Base-by-base conservation (phyloP, 1,140 invertebrate genomes). In the Drosophila mojavensis region DNA sequence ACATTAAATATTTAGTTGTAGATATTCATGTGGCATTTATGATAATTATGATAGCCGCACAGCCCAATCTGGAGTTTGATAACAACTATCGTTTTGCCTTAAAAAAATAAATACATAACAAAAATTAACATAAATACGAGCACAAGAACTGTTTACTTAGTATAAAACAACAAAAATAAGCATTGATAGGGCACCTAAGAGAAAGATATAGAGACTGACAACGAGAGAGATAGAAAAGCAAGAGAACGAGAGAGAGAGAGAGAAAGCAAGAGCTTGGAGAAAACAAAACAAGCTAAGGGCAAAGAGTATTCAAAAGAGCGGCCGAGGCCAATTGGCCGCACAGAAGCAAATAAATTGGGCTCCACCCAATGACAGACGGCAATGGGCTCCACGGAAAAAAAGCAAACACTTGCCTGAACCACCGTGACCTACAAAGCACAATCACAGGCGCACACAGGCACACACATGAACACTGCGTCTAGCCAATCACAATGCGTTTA, bases 371-470 rank as follows among this genome's bases (percentile, higher is more conserved):
- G 47, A 26, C 48, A 64, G 60, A 30, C 17, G 45, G 41, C 68
- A 47, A 59, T 11, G 47, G 50, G 41, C 67, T 55, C 61, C 47
- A 60, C 30, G 53, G 17, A 58, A 54, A 33, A 59, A 55, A 55
- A 61, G 28, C 50, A 55, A 61, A 39, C 30, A 30, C 17, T 30
- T 11, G 45, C 13, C 64, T 63, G 45, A 51, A 75, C 73, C 72
- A 75, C 66, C 67, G 63, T 75, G 72, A 75, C 73, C 68, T 65
- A 71, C 60, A 71, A 63, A 48, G 39, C 33, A 65, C 43, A 54
- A 43, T 10, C 50, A 43, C 11, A 54, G 26, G 4, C 45, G 28
- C 33, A 53, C n/a, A 61, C 28, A 47, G 0, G 3, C 51, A 39
- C 39, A 36, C 5, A 2, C 9, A 15, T n/a, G 2, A 6, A 24